These are phyloP conservation scores for Ylistrum balloti DNA, from an alignment of 1,140 invertebrate genomes.

Conservation along the genomic window DNA sequence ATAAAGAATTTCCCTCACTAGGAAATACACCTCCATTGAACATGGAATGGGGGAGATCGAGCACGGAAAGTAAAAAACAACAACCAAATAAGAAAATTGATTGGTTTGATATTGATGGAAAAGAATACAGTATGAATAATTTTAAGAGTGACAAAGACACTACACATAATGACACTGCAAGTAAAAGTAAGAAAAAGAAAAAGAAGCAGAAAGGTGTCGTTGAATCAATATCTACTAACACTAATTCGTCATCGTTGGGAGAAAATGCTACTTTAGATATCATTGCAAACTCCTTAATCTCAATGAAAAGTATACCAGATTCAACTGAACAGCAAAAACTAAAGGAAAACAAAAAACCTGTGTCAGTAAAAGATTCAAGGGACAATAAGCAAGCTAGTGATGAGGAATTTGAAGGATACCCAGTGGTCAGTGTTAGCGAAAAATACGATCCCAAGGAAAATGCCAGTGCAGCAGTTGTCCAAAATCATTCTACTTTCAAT, in stretches of 20 bases:
- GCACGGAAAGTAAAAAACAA: conserved; percentile 47
- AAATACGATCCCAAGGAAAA: conserved; percentile 62
- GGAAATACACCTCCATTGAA: conserved; percentile 58
- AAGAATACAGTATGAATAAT: conserved; percentile 61
- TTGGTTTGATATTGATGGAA: conserved; percentile 56
- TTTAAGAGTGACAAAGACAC: conserved; percentile 51
- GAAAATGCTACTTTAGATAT: conserved; percentile 67
- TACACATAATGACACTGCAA: conserved; percentile 58
- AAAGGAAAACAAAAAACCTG: conserved; percentile 5
- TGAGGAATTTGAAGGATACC: not conserved
- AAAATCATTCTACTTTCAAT: conserved; percentile 34
- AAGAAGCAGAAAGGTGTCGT: conserved; percentile 72
- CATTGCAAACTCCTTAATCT: conserved; percentile 67
- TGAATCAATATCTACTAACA: not conserved
- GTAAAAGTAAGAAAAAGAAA: conserved; percentile 75
- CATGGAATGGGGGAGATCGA: conserved; percentile 55
- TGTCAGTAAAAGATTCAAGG: not conserved
- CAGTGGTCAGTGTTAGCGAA: conserved; percentile 63
- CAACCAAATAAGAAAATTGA: conserved; percentile 53
- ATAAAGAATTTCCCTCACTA: conserved; percentile 81
- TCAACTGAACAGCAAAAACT: not conserved
- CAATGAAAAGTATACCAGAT: conserved; percentile 44
- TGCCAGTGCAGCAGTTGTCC: not conserved
- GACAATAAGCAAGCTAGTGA: not conserved
- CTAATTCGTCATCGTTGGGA: not conserved